A percentile compares a stretch with the other conserved stretches of the same genome.
phyloP scores from a whole-genome alignment of 53 echinoderm and acorn worm genomes.

The Paracentrotus lividus region DNA sequence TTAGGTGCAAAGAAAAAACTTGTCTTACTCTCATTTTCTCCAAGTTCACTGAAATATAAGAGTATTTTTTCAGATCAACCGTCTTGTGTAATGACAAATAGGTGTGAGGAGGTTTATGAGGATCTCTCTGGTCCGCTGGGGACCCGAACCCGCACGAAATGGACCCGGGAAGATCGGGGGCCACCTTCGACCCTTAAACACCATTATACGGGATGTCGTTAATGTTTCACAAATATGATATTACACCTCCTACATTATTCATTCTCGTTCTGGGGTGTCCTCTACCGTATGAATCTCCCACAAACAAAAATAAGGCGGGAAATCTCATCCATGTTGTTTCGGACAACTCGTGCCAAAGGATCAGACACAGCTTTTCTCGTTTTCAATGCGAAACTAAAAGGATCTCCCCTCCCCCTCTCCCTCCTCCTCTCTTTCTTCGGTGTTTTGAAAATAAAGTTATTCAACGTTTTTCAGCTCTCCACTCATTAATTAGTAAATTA shows the following conservation, averaged over 20 bases:
- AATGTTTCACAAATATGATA: conserved; percentile 41
- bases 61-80: background rate
- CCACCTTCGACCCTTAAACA: conserved; percentile 2
- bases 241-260: background rate
- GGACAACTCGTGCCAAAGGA: too few species aligned
- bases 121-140: background rate
- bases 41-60: too few species aligned
- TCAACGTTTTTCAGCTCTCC: too few species aligned
- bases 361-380: too few species aligned
- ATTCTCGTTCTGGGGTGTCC: background rate
- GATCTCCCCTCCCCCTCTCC: too few species aligned
- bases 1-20: too few species aligned
- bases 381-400: too few species aligned
- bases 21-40: too few species aligned
- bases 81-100: conserved; percentile 27
- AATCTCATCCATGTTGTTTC: background rate
- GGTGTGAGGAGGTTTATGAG: conserved; percentile 31
- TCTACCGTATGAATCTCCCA: background rate
- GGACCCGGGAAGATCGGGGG: conserved; percentile 3
- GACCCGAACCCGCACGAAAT: background rate
- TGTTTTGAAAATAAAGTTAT: too few species aligned
- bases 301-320: background rate
- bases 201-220: conserved; percentile 51
- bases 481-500: too few species aligned
- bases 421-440: too few species aligned